Evolutionary conservation across 1,140 invertebrate genomes (phyloP), one percentile per base, ranked within the genome.

Genomic region (Drosophila kepulauana): DNA sequence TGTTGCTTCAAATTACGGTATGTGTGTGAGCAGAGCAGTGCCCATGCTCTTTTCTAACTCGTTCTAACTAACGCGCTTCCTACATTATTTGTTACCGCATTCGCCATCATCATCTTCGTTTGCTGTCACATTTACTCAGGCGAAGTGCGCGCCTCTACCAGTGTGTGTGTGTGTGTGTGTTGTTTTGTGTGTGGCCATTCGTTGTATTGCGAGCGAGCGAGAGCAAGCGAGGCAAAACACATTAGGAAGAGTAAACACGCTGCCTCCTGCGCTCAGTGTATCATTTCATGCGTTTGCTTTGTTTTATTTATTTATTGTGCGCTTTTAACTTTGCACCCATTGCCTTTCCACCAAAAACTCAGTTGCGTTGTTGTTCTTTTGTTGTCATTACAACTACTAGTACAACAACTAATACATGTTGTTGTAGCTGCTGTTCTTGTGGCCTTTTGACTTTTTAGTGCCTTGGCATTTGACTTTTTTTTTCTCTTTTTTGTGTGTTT

Each of bases 371-470:
- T 76, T 76, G 16, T 67, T 73, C 8, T 61, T 57, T 72, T 65
- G 45, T 56, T 81, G 82, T 72, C 84, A 84, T 88, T 87, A 82
- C 84, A 84, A 78, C 78, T 80, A 78, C 69, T 72, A 51, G 45
- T 62, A 69, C 58, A 56, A 66, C 51, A 52, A 33, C 25, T 35
- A 57, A 30, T 46, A 28, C 33, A 25, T 63, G 61, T 66, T 41
- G 52, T 46, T 59, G 41, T 45, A 25, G 20, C 20, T 66, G 57
- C 48, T 78, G 48, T 62, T 75, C 52, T 63, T 75, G 58, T 80
- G 82, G 84, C 84, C 84, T 84, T 87, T 87, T 75, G 84, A 87
- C 84, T 88, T 88, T 87, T 88, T 87, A 82, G 80, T 80, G 84
- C 66, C 75, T 56, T 85, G 82, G 57, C 82, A 79, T 85, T 85